These are phyloP conservation scores for Scaptomyza cyrtandrae DNA, from an alignment of 2,888 invertebrate species.

Conservation along the genomic window DNA sequence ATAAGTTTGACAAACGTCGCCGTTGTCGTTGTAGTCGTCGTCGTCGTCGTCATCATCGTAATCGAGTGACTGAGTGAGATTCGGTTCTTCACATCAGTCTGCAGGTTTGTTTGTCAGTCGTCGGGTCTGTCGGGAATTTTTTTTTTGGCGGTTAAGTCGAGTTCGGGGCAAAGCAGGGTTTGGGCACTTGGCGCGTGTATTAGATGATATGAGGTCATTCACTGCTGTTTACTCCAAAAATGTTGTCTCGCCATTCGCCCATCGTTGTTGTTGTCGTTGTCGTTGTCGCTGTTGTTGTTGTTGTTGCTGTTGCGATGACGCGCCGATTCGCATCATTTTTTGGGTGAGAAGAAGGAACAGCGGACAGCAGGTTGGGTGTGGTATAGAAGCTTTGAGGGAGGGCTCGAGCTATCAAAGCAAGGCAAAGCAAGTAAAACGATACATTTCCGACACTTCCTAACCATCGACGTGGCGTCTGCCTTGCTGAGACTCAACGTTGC, in stretches of 20 bases:
- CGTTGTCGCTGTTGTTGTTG: slow-evolving; percentile 19
- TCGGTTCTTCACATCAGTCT: slow-evolving; percentile 58
- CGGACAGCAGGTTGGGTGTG: not conserved
- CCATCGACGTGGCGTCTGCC: slow-evolving; percentile 64
- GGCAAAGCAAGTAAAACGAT: slow-evolving; percentile 55
- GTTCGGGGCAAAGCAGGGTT: slow-evolving; percentile 37
- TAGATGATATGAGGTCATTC: slow-evolving; percentile 84
- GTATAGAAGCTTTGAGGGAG: not conserved
- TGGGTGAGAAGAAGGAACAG: not conserved
- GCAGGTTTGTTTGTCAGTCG: slow-evolving; percentile 64
- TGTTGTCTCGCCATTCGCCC: slow-evolving; percentile 74
- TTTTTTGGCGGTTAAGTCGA: not conserved
- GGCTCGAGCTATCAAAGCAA: not conserved
- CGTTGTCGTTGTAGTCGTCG: slow-evolving; percentile 34
- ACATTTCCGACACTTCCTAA: slow-evolving; percentile 76
- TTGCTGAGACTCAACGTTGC: slow-evolving; percentile 14
- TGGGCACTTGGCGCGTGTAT: slow-evolving; percentile 81
- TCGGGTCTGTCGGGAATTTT: not conserved
- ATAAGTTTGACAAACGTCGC: slow-evolving; percentile 66
- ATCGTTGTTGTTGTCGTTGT: slow-evolving; percentile 18
- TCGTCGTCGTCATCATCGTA: slow-evolving; percentile 64
- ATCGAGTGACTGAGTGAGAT: slow-evolving; percentile 42
- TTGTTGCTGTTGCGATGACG: slow-evolving; percentile 57
- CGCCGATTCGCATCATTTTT: slow-evolving; percentile 56
- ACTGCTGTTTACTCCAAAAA: slow-evolving; percentile 81